Evolutionary conservation across 2,797 vertebrate species (phyloP), one percentile per base, ranked within the genome.

Genomic region (Anabas testudineus): DNA sequence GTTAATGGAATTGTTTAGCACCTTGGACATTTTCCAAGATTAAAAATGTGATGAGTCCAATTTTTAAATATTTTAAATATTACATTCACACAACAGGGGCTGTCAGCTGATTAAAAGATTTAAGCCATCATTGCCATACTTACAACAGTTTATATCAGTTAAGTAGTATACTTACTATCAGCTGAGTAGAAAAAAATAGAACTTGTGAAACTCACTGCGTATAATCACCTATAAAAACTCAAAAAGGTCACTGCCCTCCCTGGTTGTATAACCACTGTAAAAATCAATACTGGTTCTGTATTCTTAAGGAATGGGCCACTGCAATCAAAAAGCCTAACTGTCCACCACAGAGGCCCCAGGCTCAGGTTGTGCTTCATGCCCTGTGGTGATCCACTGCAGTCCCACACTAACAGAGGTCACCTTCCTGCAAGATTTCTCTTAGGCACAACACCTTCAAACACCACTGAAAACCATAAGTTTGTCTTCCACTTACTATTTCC

Each of bases 281-380:
- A n/a, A 82, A 81, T 87, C 73, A 63, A 75, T 69, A 75, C 1
- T 12, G 3, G 7, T 37, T 83, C 34, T 76, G 60, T 83, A 82
- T 74, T 86, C 73, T 78, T 67, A 66, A 42, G 22, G 43, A 70
- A 70, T 62, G 37, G 67, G 48, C 59, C 24, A n/a, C 10, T 10
- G 22, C 61, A 72, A 62, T 79, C 43, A 67, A 57, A 81, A 61
- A 48, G 41, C n/a, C 59, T 19, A 30, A 58, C 37, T 37, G 69
- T 68, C 53, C 55, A 59, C 48, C 54, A 69, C 7, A n/a, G 69
- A 47, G 49, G 28, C 45, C 67, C 10, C 12, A 28, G 53, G 26
- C 14, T 0, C 48, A 52, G 62, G 45, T 60, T 37, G 30, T 30
- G 51, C 42, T 57, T 72, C 45, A 48, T 59, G 58, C 70, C 32